Evolutionary conservation across 1,140 invertebrate species (phyloP).

Genomic region (Drosophila truncata): DNA sequence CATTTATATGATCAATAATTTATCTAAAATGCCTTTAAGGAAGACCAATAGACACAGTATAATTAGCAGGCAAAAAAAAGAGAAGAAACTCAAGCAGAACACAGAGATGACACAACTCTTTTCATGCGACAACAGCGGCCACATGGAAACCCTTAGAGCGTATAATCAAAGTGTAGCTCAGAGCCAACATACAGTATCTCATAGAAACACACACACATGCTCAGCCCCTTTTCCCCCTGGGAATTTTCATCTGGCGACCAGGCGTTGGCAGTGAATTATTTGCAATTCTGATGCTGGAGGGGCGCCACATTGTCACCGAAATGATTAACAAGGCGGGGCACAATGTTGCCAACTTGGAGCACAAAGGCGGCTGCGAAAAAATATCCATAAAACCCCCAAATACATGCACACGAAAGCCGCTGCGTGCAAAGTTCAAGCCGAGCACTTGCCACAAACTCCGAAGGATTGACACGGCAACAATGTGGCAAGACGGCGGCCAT

Average conservation of each 20-base stretch:
- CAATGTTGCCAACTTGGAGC: conserved; percentile 32
- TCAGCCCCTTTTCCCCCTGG: neutral
- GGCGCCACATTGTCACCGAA: conserved; percentile 54
- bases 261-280: conserved; percentile 45
- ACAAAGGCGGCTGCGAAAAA: conserved; percentile 24
- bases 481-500: conserved; percentile 39
- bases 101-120: conserved; percentile 28
- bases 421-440: conserved; percentile 65
- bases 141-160: conserved; percentile 9
- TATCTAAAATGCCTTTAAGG: neutral
- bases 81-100: neutral
- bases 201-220: conserved; percentile 9
- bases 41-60: neutral
- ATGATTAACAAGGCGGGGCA: conserved; percentile 65
- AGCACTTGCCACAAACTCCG: conserved; percentile 59
- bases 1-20: neutral
- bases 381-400: conserved; percentile 22
- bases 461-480: conserved; percentile 71
- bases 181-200: conserved; percentile 23
- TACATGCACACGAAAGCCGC: conserved; percentile 26
- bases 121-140: conserved; percentile 26
- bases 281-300: conserved; percentile 28
- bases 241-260: conserved; percentile 23
- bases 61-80: neutral
- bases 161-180: conserved; percentile 35